Evolutionary conservation across 2,797 vertebrate genomes (phyloP), one percentile per base, ranked within the genome.

Genomic region (Danio kyathit): DNA sequence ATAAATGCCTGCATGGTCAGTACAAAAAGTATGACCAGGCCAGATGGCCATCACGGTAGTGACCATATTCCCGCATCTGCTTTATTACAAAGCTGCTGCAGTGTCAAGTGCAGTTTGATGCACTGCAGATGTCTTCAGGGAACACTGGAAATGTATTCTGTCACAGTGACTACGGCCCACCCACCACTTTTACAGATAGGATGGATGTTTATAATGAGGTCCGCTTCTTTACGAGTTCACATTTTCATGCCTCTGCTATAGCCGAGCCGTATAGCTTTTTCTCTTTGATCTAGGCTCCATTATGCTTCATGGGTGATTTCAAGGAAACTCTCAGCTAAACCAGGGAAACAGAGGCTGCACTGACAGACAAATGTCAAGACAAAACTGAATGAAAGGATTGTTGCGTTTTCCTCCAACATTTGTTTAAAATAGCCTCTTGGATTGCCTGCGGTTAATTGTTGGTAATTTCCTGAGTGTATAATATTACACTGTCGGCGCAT

Each of bases 401-500:
- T 41, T 48, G 48, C 54, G 41, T 66, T 86, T 81, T 74, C 46
- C 43, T 74, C 48, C 66, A 60, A 74, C 65, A 17, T 84, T 84
- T 73, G 69, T 74, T 74, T 74, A 76, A 77, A 80, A 80, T 74
- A 57, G 64, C 76, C 74, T 71, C 52, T 41, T 61, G 79, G 82
- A 82, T 78, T 73, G 67, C 69, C 63, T 56, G n/a, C 61, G 48
- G 43, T 83, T 81, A 84, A 77, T 86, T 81, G 59, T 52, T 52
- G 60, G 64, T 82, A 72, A 80, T 86, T 87, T 79, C 79, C 60
- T 81, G 41, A 46, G 40, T 66, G 67, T 79, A 85, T 64, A 83
- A 76, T 56, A n/a, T 86, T 78, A 75, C 76, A 49, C 59, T 43
- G 56, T 38, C 61, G 29, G 21, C 43, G 60, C 72, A 66, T 66